These are phyloP conservation scores for Uloborus diversus DNA, from an alignment of 1,140 invertebrate species.

Conservation along the genomic window DNA sequence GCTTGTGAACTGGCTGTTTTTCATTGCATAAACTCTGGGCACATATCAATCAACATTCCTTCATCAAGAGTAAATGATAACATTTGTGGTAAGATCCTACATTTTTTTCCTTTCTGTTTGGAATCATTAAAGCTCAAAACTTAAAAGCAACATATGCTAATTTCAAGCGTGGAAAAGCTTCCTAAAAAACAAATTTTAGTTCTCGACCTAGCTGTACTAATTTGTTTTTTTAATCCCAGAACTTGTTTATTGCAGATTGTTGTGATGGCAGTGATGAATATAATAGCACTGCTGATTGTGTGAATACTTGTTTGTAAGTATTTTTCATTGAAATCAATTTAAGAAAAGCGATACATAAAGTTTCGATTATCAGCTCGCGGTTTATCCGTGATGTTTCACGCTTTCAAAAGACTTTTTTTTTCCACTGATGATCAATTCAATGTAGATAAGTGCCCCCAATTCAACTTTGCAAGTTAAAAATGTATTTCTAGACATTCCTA, in stretches of 20 bases:
- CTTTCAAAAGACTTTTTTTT: no score
- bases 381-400: no score
- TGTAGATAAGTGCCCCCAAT: no score
- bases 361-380: no score
- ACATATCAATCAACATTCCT: constrained; percentile 80
- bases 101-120: not conserved
- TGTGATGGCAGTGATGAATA: constrained; percentile 97
- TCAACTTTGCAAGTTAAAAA: no score
- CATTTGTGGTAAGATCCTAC: constrained; percentile 81
- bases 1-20: constrained; percentile 89
- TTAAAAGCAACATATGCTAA: no score
- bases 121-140: not conserved
- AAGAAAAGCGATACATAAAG: not conserved
- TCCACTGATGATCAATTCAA: no score
- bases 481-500: no score
- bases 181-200: no score
- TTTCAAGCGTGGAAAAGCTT: no score
- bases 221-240: no score
- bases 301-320: constrained; percentile 71
- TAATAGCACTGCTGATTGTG: constrained; percentile 72
- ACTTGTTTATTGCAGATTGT: constrained; percentile 80
- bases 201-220: no score
- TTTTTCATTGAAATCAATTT: not conserved
- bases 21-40: constrained; percentile 91
- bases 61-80: constrained; percentile 95